Evolutionary conservation across 2,888 invertebrate genomes (phyloP).

Genomic region (Acronicta alni): DNA sequence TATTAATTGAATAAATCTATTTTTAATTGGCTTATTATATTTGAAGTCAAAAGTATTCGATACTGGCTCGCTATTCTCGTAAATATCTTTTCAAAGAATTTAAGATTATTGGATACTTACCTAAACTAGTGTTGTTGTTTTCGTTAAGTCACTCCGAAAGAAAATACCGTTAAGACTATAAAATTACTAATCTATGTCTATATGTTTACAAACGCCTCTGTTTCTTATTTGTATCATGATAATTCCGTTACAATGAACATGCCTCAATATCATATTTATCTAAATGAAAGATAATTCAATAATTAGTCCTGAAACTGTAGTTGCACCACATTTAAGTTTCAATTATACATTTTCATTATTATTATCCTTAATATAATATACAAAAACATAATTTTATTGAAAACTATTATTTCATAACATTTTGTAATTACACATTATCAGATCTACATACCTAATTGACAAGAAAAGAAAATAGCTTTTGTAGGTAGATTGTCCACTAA

Average conservation of each 20-base stretch:
- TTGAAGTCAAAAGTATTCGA: conserved; percentile 26
- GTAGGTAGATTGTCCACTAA: neutral
- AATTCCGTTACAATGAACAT: too few relatives aligned
- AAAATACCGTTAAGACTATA: neutral
- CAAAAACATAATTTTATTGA: neutral
- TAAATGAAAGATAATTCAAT: too few relatives aligned
- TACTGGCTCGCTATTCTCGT: conserved; percentile 17
- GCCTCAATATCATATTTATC: too few relatives aligned
- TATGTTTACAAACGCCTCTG: too few relatives aligned
- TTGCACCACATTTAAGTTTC: neutral
- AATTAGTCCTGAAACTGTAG: neutral
- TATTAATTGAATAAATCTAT: conserved; percentile 57
- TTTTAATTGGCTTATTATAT: conserved; percentile 48
- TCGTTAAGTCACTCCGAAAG: conserved; percentile 2
- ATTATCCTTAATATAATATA: neutral
- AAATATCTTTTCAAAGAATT: conserved; percentile 17
- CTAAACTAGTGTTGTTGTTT: conserved; percentile 11
- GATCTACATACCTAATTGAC: too few relatives aligned
- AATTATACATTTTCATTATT: neutral
- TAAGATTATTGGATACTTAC: conserved; percentile 3
- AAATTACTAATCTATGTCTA: too few relatives aligned
- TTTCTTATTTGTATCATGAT: too few relatives aligned
- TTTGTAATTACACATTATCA: conserved; percentile 15
- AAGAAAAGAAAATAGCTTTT: neutral
- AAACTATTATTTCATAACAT: conserved; percentile 4